phyloP scores from a whole-genome alignment of 2,888 invertebrate genomes.

The Campoletis raptor region DNA sequence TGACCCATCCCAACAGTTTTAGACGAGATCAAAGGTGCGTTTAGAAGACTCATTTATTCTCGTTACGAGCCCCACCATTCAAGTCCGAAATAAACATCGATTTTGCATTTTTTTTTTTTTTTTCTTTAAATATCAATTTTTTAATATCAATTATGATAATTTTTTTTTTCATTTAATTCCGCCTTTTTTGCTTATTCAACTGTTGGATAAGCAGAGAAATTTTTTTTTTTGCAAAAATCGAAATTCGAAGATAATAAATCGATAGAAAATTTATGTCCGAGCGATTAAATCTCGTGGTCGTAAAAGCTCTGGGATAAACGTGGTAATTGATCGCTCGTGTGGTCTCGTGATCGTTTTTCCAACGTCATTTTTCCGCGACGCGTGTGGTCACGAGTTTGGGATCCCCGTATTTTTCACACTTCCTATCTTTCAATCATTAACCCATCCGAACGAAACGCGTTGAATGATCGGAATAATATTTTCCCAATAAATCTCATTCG shows the following conservation, averaged over 20 bases:
- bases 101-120: too few relatives aligned
- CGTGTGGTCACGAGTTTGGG: slow-evolving; percentile 9
- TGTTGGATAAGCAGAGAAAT: neutral
- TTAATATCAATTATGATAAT: neutral
- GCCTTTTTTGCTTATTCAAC: neutral
- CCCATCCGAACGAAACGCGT: neutral
- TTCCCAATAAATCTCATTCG: slow-evolving; percentile 41
- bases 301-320: slow-evolving; percentile 35
- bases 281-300: slow-evolving; percentile 50
- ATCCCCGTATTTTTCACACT: slow-evolving; percentile 24
- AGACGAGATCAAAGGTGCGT: slow-evolving; percentile 72
- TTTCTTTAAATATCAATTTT: neutral
- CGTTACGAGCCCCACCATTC: slow-evolving; percentile 43
- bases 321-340: slow-evolving; percentile 6
- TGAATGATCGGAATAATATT: slow-evolving; percentile 49
- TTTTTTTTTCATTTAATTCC: neutral
- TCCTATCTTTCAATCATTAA: slow-evolving; percentile 3
- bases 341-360: slow-evolving; percentile 41
- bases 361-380: slow-evolving; percentile 29
- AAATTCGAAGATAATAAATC: slow-evolving; percentile 42
- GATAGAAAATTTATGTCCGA: slow-evolving; percentile 27
- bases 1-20: slow-evolving; percentile 76
- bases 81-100: neutral
- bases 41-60: slow-evolving; percentile 29
- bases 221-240: neutral